Evolutionary conservation across 2,888 invertebrate species (phyloP).

Genomic region (Sarcophaga rosellei): DNA sequence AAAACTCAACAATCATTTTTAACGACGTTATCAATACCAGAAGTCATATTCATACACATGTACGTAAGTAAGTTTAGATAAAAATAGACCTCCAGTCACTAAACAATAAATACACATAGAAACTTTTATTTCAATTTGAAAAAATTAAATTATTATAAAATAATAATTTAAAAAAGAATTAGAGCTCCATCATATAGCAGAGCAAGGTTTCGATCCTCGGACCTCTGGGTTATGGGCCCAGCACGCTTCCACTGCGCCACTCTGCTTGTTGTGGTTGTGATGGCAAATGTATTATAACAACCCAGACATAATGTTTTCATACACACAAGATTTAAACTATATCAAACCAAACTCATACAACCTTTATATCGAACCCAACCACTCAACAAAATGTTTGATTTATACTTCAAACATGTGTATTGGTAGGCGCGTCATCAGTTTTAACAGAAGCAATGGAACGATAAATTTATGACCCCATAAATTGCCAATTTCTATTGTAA

Average conservation of each 20-base stretch:
- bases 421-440: background rate
- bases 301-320: background rate
- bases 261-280: conserved; percentile 82
- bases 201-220: conserved; percentile 82
- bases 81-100: too few species aligned
- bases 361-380: background rate
- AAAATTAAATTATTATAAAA: background rate
- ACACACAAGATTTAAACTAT: background rate
- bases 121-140: background rate
- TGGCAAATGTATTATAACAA: background rate
- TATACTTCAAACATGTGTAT: background rate
- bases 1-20: background rate
- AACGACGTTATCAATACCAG: background rate
- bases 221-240: conserved; percentile 88
- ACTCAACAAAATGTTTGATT: conserved; percentile 3
- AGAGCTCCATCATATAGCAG: conserved; percentile 75
- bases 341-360: background rate
- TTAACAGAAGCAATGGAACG: background rate
- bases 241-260: conserved; percentile 92
- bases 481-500: conserved; percentile 13
- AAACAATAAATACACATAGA: background rate
- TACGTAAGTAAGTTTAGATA: too few species aligned
- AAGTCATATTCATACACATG: too few species aligned
- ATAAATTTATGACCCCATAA: conserved; percentile 23
- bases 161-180: background rate